phyloP scores from a whole-genome alignment of 2,888 invertebrate species.

The Cephus sareptanus region DNA sequence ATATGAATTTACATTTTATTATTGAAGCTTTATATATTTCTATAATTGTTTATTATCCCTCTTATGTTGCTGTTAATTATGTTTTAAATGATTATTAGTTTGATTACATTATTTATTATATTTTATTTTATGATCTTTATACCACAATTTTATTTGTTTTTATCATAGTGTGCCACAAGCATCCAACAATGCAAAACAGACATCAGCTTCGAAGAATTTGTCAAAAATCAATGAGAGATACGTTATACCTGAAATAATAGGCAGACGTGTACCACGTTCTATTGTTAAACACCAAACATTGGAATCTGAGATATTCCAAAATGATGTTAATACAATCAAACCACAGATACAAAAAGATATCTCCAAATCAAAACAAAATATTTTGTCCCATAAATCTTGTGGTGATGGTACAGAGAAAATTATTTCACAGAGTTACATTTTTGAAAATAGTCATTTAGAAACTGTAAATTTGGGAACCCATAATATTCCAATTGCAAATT shows the following conservation, averaged over 20 bases:
- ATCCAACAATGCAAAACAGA: slow-evolving; percentile 14
- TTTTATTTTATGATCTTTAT: slow-evolving; percentile 16
- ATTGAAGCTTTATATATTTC: background rate
- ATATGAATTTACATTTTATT: background rate
- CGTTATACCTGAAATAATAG: slow-evolving; percentile 6
- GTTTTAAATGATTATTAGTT: background rate
- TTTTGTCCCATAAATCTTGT: background rate
- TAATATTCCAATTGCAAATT: background rate
- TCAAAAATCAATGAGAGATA: slow-evolving; percentile 3
- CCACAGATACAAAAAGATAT: slow-evolving; percentile 2
- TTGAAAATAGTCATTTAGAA: slow-evolving; percentile 9
- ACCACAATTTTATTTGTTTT: slow-evolving; percentile 15
- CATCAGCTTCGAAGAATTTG: background rate
- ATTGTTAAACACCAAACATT: background rate
- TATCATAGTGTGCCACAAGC: slow-evolving; percentile 18
- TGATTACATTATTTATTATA: background rate
- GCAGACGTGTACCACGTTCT: slow-evolving; percentile 7
- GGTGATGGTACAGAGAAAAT: slow-evolving; percentile 2
- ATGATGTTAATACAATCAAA: slow-evolving; percentile 2
- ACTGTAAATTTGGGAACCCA: background rate
- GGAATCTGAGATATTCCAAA: background rate
- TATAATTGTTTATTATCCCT: background rate
- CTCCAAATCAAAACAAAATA: background rate
- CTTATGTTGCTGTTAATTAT: background rate
- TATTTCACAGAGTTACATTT: background rate